Conservation (phyloP, 2,888 invertebrate genomes). For the Thera britannica region DNA sequence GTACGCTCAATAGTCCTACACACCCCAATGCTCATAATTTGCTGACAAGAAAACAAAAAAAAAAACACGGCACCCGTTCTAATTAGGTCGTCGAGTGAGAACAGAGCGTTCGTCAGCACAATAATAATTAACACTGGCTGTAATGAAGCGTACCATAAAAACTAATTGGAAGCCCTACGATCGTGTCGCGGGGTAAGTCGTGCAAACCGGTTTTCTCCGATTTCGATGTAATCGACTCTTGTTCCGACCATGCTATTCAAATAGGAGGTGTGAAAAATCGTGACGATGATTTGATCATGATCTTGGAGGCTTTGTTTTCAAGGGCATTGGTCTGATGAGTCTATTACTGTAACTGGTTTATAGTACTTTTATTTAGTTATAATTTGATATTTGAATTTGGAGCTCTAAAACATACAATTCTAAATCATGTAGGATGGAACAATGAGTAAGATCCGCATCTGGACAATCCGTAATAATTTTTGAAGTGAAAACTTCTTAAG, state of each 20-base stretch:
- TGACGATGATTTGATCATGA: slow-evolving; percentile 15
- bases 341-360: not conserved
- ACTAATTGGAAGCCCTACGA: slow-evolving; percentile 80
- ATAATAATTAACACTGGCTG: slow-evolving; percentile 83
- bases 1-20: slow-evolving; percentile 61
- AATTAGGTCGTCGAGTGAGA: slow-evolving; percentile 83
- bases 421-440: too few species aligned
- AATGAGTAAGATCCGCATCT: too few species aligned
- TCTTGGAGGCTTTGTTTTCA: slow-evolving; percentile 2
- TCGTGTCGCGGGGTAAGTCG: slow-evolving; percentile 57
- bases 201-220: slow-evolving; percentile 56
- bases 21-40: slow-evolving; percentile 73
- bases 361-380: too few species aligned
- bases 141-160: slow-evolving; percentile 83
- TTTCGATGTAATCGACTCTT: slow-evolving; percentile 60
- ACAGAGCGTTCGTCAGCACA: slow-evolving; percentile 81
- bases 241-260: slow-evolving; percentile 41
- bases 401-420: too few species aligned
- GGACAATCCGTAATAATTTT: too few species aligned
- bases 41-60: slow-evolving; percentile 77
- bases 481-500: too few species aligned
- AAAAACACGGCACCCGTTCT: slow-evolving; percentile 71
- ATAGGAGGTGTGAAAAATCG: slow-evolving; percentile 23
- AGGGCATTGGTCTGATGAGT: not conserved
- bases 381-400: not conserved